phyloP scores from a whole-genome alignment of 2,113 vertebrate genomes.

The Genyomyrus donnyi region DNA sequence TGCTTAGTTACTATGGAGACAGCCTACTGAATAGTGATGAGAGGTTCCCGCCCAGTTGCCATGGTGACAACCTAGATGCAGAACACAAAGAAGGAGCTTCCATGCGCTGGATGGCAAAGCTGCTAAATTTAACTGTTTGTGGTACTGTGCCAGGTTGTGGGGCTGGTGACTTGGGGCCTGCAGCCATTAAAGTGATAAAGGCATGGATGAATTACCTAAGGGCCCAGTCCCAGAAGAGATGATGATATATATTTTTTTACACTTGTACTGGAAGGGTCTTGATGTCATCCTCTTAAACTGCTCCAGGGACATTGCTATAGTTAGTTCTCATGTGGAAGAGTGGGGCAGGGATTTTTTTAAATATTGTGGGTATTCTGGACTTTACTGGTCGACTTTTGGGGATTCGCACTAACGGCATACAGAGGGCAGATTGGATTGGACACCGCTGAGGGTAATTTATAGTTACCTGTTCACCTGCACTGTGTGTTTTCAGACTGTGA shows the following conservation, averaged over 20 bases:
- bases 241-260: background rate
- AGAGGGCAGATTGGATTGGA: background rate
- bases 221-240: background rate
- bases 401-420: background rate
- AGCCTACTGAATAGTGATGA: background rate
- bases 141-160: background rate
- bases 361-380: background rate
- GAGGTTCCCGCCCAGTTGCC: background rate
- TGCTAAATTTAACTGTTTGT: background rate
- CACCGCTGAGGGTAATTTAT: background rate
- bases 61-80: background rate
- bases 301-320: background rate
- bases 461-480: background rate
- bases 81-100: background rate
- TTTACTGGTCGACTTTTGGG: background rate
- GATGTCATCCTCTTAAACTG: background rate
- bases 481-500: background rate
- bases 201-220: background rate
- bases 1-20: background rate
- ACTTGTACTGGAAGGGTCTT: background rate
- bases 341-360: background rate
- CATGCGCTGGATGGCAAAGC: background rate
- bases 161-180: background rate
- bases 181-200: background rate
- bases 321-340: background rate